Base-by-base conservation (phyloP, 2,797 vertebrate species). In the Somateria mollissima region DNA sequence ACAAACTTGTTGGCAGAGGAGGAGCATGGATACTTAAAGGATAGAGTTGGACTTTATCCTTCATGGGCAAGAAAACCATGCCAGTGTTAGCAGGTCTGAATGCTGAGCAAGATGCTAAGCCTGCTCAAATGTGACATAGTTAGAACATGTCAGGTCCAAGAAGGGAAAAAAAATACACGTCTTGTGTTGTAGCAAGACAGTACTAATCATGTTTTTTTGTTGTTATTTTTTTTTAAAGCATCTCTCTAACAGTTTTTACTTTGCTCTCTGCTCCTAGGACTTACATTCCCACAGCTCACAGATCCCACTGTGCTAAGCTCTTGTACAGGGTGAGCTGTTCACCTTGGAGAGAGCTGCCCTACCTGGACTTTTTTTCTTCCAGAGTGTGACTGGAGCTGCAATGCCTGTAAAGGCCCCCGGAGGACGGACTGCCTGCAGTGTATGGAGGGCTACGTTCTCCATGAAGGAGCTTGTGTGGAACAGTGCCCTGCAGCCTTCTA, bases 301-400 rank as follows among this genome's bases (percentile, higher is more conserved):
- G 67, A 5, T 2, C 51, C 86, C 62, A 6, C 6, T 51, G 39
- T 56, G 60, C 87, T 28, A 30, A 77, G 20, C 39, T 9, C 65
- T 58, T 60, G 28, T n/a, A 5, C 13, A 14, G 18, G 32, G 19
- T 43, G 57, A 51, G 67, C 47, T 53, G 25, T 43, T 39, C 60
- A n/a, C 10, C 39, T 32, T 17, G 5, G 51, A 14, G 73, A 24
- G 11, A 30, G 16, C 64, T 70, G 58, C 85, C 5, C 8, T 41
- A 41, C 47, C 4, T 17, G 85, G 49, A 15, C 15, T 19, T 54
- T 30, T 30, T 72, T 56, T 11, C 64, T 95, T 91, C 20, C 70
- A 99, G 99, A 99, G 96, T 99, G 99, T 47, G 99, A 99, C 94
- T 99, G 99, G 99, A 99, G 98, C 97, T 99, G 99, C 84, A 99